Base-by-base conservation (phyloP, 2,797 vertebrate genomes). In the Acrossocheilus wenchowensis region DNA sequence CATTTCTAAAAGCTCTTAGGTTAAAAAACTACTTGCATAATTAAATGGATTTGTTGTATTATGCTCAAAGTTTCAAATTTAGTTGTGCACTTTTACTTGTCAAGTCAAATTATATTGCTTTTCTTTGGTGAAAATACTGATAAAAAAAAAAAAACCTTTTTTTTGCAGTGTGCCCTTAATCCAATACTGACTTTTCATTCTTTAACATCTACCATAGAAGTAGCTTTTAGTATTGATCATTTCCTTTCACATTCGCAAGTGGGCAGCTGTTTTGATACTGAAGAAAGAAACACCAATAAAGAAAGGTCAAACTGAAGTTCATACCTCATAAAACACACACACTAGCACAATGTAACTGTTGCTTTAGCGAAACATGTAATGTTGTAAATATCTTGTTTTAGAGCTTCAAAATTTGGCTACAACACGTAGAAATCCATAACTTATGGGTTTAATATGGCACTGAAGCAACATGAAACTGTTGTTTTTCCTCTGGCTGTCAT, bases 151-250 rank as follows among this genome's bases (percentile, higher is more conserved):
- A 30, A 30, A 2, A 26, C 26, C n/a, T n/a, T 26, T 30, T 66
- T 36, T 11, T 66, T 68, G 39, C 75, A n/a, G 78, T 64, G 78
- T 79, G 39, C 78, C 36, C 12, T 45, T n/a, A 73, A 72, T 30
- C 30, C 6, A 11, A 82, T 17, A 73, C 52, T 60, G 34, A 23
- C 68, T 60, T 73, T 81, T 43, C n/a, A 52, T 81, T 74, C 8
- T 80, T 57, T 62, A 52, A 36, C 10, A 83, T 50, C 78, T 45
- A 48, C n/a, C 8, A 10, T 52, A 77, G 48, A 41, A 72, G 26
- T 74, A 62, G 41, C 3, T 62, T 81, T 50, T 50, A 75, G 57
- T 74, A 73, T 83, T 57, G 60, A 84, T 87, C n/a, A 78, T 82
- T 72, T 84, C 30, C 45, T 54, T 79, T 36, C 8, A 69, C 77